These are phyloP conservation scores for Amiota communis DNA, from an alignment of 2,888 invertebrate genomes.

Conservation along the genomic window DNA sequence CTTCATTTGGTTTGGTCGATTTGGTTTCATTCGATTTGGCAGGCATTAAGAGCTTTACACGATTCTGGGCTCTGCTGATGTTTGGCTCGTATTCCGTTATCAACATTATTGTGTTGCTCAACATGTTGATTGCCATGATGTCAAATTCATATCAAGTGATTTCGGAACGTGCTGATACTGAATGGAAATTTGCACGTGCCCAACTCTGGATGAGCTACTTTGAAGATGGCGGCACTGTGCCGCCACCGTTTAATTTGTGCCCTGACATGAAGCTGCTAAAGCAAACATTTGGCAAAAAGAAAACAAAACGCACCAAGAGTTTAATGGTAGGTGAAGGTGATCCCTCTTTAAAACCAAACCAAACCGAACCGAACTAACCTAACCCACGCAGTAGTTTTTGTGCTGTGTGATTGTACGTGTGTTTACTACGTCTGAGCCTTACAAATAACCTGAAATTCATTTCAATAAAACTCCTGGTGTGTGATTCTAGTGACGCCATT, in stretches of 20 bases:
- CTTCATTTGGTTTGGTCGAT: slow-evolving; percentile 96
- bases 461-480: slow-evolving; percentile 59
- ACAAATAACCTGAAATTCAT: slow-evolving; percentile 58
- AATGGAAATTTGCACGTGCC: slow-evolving; percentile 98
- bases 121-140: slow-evolving; percentile 99
- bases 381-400: slow-evolving; percentile 7
- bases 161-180: slow-evolving; percentile 94
- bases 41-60: slow-evolving; percentile 95
- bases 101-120: slow-evolving; percentile 95
- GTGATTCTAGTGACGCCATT: slow-evolving; percentile 15
- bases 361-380: slow-evolving; percentile 11
- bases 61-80: slow-evolving; percentile 97
- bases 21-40: slow-evolving; percentile 93
- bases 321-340: slow-evolving; percentile 75
- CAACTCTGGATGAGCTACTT: slow-evolving; percentile 98
- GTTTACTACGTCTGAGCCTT: slow-evolving; percentile 10
- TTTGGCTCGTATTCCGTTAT: slow-evolving; percentile 98
- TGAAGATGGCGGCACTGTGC: slow-evolving; percentile 91
- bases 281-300: slow-evolving; percentile 74
- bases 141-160: slow-evolving; percentile 98
- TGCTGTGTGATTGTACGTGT: too few relatives aligned
- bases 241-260: slow-evolving; percentile 94
- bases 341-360: neutral
- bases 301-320: slow-evolving; percentile 75
- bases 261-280: slow-evolving; percentile 86